These are phyloP conservation scores for Spizaetus ornatus DNA, from an alignment of 2,113 vertebrate species.

Conservation along the genomic window DNA sequence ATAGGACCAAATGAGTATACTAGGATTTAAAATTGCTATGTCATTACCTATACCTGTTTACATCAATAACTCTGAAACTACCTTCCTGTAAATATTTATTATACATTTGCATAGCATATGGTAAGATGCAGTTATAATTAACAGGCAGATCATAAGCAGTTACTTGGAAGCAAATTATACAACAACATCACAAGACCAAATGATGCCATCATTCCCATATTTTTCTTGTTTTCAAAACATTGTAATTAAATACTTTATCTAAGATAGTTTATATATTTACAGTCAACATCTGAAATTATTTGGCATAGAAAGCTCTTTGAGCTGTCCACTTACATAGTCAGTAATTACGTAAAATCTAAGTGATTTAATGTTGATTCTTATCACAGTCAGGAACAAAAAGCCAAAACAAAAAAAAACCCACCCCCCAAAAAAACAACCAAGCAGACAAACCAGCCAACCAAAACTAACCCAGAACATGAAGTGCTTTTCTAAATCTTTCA, in stretches of 20 bases:
- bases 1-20: not conserved
- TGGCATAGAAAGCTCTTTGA: not conserved
- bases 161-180: not conserved
- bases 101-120: not conserved
- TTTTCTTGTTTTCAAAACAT: not conserved
- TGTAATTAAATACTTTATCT: not conserved
- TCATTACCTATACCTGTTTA: not conserved
- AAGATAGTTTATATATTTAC: not conserved
- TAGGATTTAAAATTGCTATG: not conserved
- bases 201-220: not conserved
- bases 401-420: not conserved
- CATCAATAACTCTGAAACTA: not conserved
- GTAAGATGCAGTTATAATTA: not conserved
- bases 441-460: not conserved
- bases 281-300: not conserved
- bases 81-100: not conserved
- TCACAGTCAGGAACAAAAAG: not conserved
- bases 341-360: not conserved
- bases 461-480: not conserved
- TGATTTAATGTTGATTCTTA: not conserved
- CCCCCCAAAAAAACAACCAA: not conserved
- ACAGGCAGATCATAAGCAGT: not conserved
- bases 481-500: not conserved
- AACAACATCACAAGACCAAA: not conserved
- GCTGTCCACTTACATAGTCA: not conserved